Evolutionary conservation across 2,888 invertebrate genomes (phyloP).

Genomic region (Corbicula japonica): DNA sequence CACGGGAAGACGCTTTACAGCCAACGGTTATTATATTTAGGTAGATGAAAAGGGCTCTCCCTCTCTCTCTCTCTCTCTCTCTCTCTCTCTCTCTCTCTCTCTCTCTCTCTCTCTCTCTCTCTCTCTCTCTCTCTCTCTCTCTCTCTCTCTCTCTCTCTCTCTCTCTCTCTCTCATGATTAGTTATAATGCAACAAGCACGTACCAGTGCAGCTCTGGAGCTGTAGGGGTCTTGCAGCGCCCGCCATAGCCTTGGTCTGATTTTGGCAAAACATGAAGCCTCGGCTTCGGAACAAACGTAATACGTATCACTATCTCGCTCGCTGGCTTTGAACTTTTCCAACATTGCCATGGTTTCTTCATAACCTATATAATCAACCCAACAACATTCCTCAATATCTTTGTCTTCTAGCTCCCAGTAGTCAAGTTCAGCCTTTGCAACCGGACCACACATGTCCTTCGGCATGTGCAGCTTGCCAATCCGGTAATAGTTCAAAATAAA

Average conservation of each 20-base stretch:
- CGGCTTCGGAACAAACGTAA: constrained; percentile 56
- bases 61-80: no score
- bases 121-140: no score
- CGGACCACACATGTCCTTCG: constrained; percentile 72
- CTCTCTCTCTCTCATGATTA: no score
- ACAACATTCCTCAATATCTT: constrained; percentile 80
- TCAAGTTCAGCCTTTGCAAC: constrained; percentile 75
- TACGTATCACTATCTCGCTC: constrained; percentile 65
- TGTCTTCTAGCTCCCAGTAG: constrained; percentile 80
- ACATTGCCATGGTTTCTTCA: constrained; percentile 71
- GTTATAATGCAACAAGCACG: no score
- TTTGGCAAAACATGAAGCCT: constrained; percentile 61
- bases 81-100: no score
- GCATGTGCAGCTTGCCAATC: constrained; percentile 74
- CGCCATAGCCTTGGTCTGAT: constrained; percentile 71
- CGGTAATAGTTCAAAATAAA: constrained; percentile 75
- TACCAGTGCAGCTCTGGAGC: constrained; percentile 72
- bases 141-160: no score
- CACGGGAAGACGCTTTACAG: no score
- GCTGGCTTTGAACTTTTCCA: constrained; percentile 72
- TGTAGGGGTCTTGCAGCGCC: constrained; percentile 73
- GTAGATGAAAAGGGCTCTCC: no score
- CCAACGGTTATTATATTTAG: no score
- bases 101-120: no score
- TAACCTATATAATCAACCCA: constrained; percentile 79